Evolutionary conservation across 2,888 invertebrate genomes (phyloP), one percentile per base, ranked within the genome.

Genomic region (Apoderus coryli): DNA sequence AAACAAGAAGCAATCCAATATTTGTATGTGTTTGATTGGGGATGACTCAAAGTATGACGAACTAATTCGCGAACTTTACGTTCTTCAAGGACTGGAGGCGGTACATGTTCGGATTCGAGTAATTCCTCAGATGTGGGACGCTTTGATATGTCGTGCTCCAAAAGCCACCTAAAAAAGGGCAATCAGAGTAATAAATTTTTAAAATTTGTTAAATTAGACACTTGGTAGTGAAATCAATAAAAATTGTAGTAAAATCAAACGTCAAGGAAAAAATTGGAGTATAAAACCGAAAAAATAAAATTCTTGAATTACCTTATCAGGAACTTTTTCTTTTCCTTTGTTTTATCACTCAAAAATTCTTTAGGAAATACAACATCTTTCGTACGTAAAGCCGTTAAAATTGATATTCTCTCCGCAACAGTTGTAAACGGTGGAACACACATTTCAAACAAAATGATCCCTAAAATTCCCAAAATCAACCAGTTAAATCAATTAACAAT

Each of bases 381-480:
- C 7, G 62, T 63, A 29, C 95, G 63, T 16, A 95, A 51, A 31
- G 73, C 72, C 1, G 69, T 64, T 16, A 98, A 63, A 3, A 88
- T 70, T 45, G 74, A 69, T 10, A 77, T 76, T 35, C 95, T 64
- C 56, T 96, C 96, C 85, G 92, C 93, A 19, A 74, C 77, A 0
- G 93, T 95, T 1, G 63, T 62, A 25, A 90, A 63, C 0, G 88
- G 79, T 10, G 72, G 75, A 52, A 85, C 84, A 46, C 82, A 85
- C 93, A 98, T 96, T 63, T 90, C 90, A 48, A 90, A 93, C 41
- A 93, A 70, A 39, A 95, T 93, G 22, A 95, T 80, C 3, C 93
- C 93, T 27, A 86, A 29, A 46, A 45, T 10, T 10, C n/a, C 11
- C 25, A 33, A 35, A 33, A 10, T 7, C n/a, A 31, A 16, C 10